These are phyloP conservation scores for Nematopogon swammerdamellus DNA, from an alignment of 2,888 invertebrate genomes.

Conservation along the genomic window DNA sequence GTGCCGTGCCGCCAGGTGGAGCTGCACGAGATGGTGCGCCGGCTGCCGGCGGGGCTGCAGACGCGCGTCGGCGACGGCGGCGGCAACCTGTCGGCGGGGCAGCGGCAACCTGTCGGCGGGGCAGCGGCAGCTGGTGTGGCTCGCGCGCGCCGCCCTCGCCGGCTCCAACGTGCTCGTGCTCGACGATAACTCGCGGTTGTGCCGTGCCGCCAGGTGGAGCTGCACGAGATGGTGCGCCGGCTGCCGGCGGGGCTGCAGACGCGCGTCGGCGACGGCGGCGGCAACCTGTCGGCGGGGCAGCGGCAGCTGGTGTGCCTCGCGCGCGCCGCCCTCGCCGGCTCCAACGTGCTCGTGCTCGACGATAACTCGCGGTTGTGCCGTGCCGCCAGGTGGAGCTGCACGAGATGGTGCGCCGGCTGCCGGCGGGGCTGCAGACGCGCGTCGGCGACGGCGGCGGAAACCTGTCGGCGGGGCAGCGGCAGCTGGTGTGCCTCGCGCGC, in stretches of 20 bases:
- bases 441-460: conserved; percentile 67
- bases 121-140: conserved; percentile 68
- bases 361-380: conserved; percentile 54
- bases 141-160: conserved; percentile 68
- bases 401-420: conserved; percentile 38
- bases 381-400: conserved; percentile 62
- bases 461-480: conserved; percentile 67
- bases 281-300: conserved; percentile 60
- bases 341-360: conserved; percentile 59
- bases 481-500: conserved; percentile 68
- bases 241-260: conserved; percentile 39
- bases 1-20: conserved; percentile 59
- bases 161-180: conserved; percentile 65
- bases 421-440: conserved; percentile 53
- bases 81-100: conserved; percentile 65
- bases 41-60: conserved; percentile 48
- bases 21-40: conserved; percentile 56
- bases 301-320: conserved; percentile 72
- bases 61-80: conserved; percentile 64
- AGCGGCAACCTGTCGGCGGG: conserved; percentile 61
- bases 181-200: conserved; percentile 67
- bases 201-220: conserved; percentile 56
- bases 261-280: conserved; percentile 39
- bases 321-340: conserved; percentile 76
- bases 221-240: conserved; percentile 62